Percentiles rank a stretch among this genome's conserved stretches.
phyloP scores from a whole-genome alignment of 23 tunicate genomes.

The Aplidium turbinatum region DNA sequence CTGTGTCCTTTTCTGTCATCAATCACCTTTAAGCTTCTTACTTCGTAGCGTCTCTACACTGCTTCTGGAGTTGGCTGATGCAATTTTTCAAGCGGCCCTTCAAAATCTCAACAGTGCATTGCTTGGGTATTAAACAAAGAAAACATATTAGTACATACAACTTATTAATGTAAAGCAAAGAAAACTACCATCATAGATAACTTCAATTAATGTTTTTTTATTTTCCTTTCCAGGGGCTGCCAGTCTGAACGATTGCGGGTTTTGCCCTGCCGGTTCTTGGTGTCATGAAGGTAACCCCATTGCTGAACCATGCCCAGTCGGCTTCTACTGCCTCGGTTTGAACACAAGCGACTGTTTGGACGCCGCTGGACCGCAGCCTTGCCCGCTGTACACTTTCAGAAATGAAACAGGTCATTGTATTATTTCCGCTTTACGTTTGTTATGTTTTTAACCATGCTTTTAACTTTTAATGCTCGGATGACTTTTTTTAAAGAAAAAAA shows the following conservation, averaged over 20 bases:
- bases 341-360: constrained; percentile 55
- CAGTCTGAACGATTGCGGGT: constrained; percentile 59
- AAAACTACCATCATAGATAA: too few species aligned
- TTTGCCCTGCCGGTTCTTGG: constrained; percentile 82
- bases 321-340: constrained; percentile 77
- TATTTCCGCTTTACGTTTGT: background rate
- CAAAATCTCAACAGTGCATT: too few species aligned
- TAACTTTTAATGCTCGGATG: too few species aligned
- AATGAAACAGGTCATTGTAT: constrained; percentile 55
- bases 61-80: too few species aligned
- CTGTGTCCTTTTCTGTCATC: too few species aligned
- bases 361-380: constrained; percentile 85
- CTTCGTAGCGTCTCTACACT: too few species aligned
- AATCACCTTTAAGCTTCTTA: too few species aligned
- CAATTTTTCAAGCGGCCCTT: too few species aligned
- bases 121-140: too few species aligned
- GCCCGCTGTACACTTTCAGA: constrained; percentile 68
- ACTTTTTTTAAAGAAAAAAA: background rate
- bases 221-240: constrained; percentile 62
- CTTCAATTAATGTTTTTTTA: constrained; percentile 8
- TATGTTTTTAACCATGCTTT: too few species aligned
- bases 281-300: constrained; percentile 83
- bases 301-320: constrained; percentile 80
- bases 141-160: too few species aligned
- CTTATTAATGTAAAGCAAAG: too few species aligned